These are phyloP conservation scores for Drosophila koepferae DNA, from an alignment of 2,888 invertebrate species.

Conservation along the genomic window DNA sequence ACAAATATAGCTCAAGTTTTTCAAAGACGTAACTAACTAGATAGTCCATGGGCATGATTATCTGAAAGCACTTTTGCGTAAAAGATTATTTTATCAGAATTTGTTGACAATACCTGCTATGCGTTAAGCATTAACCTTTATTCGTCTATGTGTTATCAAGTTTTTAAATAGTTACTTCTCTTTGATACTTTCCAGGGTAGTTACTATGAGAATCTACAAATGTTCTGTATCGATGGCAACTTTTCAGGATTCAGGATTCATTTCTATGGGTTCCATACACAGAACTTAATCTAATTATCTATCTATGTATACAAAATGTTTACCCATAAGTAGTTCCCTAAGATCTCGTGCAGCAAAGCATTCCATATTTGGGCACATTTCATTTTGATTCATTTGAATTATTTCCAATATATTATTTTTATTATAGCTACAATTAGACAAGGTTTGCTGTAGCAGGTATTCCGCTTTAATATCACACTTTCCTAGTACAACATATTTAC, in stretches of 20 bases:
- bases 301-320: neutral
- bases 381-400: neutral
- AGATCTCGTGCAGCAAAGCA: neutral
- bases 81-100: conserved; percentile 1
- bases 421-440: neutral
- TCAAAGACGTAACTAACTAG: neutral
- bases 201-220: neutral
- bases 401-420: neutral
- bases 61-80: neutral
- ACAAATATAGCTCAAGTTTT: neutral
- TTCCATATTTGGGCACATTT: neutral
- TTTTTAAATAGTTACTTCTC: neutral
- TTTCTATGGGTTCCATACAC: neutral
- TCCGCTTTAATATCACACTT: neutral
- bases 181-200: neutral
- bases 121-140: neutral
- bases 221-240: neutral
- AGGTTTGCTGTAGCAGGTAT: neutral
- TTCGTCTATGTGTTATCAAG: conserved; percentile 2
- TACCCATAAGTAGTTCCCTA: neutral
- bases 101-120: neutral
- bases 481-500: neutral
- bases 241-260: neutral
- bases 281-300: neutral
- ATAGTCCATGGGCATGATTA: neutral